Base-by-base conservation (phyloP, 2,888 invertebrate genomes). In the Limnephilus auricula region DNA sequence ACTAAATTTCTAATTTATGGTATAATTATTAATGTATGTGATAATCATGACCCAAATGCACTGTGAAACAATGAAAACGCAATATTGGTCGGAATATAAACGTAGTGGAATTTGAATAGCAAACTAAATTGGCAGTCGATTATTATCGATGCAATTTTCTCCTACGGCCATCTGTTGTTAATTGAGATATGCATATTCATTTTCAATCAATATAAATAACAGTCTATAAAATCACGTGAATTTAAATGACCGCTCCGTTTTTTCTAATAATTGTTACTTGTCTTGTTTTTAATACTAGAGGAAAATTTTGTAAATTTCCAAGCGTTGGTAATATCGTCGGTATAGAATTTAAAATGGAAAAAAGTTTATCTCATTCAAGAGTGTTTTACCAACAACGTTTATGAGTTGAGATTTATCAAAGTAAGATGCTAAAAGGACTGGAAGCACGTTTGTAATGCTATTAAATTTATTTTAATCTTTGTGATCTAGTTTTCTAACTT, bases 41-140 rank as follows among this genome's bases (percentile, higher is more conserved):
- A 82, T 45, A 40, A 45, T 45, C 30, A 30, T 85, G 85, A 92
- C 92, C 91, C 34, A 83, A 82, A 90, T 92, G 85, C 92, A 92
- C 91, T 87, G 25, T 40, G 34, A 82, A 92, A 92, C 92, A 92
- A 92, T 92, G 84, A 82, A 83, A 92, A 65, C 6, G 50, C 50
- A 65, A 25, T 6, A 5, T 25, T 65, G 50, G 18, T 65, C 50
- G 9, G 50, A 13, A 13, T 50, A 37, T 84, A 34, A 37, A 84
- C 37, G 84, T 40, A 12, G 32, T 85, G 79, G 79, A 86, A 90
- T 90, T 86, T 82, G 86, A 90, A 86, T 86, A 30, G 45, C 32
- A 34, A 79, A 86, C 90, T 34, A 90, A 90, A 90, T 90, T 90
- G 80, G n/a, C 30, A 9, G 37, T 13, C 90, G 79, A 90, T 90